Evolutionary conservation across 1,140 invertebrate species (phyloP).

Genomic region (Ganaspis sp.): DNA sequence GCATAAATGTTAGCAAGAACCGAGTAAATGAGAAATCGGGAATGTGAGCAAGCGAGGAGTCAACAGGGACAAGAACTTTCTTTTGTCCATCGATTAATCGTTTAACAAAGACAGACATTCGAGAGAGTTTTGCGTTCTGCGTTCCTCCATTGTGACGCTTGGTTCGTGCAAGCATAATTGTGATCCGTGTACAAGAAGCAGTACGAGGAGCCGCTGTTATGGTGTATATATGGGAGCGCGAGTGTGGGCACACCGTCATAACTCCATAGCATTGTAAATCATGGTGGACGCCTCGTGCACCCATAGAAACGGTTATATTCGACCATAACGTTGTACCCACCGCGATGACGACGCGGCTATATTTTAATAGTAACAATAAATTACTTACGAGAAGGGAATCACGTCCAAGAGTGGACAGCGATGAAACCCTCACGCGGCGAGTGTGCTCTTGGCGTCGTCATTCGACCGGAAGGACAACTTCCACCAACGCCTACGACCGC

Average conservation of each 20-base stretch:
- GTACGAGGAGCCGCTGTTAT: constrained; percentile 21
- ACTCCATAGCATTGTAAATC: constrained; percentile 73
- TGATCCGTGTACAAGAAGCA: constrained; percentile 42
- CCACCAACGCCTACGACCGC: constrained; percentile 37
- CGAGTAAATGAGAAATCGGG: constrained; percentile 22
- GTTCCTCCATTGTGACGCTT: constrained; percentile 17
- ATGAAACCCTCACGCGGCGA: constrained; percentile 65
- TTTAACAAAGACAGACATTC: constrained; percentile 24
- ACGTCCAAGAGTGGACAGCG: constrained; percentile 56
- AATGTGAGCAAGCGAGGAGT: constrained; percentile 13
- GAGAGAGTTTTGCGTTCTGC: constrained; percentile 25
- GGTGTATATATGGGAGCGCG: constrained; percentile 46
- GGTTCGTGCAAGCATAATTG: background rate
- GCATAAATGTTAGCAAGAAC: constrained; percentile 12
- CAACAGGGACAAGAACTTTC: constrained; percentile 12
- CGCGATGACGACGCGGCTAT: constrained; percentile 69
- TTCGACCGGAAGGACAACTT: constrained; percentile 41
- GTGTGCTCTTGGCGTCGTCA: constrained; percentile 47
- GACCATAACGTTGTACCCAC: constrained; percentile 71
- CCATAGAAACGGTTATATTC: constrained; percentile 74
- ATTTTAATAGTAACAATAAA: constrained; percentile 75
- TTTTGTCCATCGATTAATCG: constrained; percentile 30
- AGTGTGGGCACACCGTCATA: constrained; percentile 68
- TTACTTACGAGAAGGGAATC: constrained; percentile 67
- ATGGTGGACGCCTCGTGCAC: constrained; percentile 70